These are phyloP conservation scores for Brachystomella parvula DNA, from an alignment of 1,140 invertebrate species.

Conservation along the genomic window DNA sequence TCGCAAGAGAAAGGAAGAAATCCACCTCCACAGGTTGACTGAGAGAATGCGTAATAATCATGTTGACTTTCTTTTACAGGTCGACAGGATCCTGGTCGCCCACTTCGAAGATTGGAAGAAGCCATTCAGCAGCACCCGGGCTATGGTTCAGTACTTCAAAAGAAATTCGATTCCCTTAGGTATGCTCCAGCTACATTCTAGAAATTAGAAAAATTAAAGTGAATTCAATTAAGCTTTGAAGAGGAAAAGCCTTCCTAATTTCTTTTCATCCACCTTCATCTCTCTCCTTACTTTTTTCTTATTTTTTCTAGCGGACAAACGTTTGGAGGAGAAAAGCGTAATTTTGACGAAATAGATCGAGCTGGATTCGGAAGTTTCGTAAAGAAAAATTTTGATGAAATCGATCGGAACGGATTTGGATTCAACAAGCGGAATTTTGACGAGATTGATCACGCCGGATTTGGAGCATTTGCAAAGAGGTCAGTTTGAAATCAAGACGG, in stretches of 20 bases:
- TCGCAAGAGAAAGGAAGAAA: too few relatives aligned
- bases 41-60: too few relatives aligned
- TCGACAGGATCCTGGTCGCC: neutral
- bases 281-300: constrained; percentile 13
- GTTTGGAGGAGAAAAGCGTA: constrained; percentile 42
- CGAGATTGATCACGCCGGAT: constrained; percentile 46
- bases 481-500: constrained; percentile 55
- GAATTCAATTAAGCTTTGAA: constrained; percentile 3
- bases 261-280: neutral
- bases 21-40: too few relatives aligned
- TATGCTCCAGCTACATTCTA: too few relatives aligned
- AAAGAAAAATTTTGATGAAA: constrained; percentile 56
- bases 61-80: too few relatives aligned
- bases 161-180: constrained; percentile 41
- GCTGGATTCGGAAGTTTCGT: constrained; percentile 43
- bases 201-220: constrained; percentile 11
- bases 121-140: neutral
- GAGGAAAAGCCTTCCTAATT: neutral
- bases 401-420: constrained; percentile 49
- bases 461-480: constrained; percentile 46
- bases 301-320: constrained; percentile 37
- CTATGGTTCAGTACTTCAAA: constrained; percentile 34
- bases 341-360: constrained; percentile 49
- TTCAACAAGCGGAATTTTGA: constrained; percentile 47
- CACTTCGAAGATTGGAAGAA: constrained; percentile 4